These are phyloP conservation scores for Aricia artaxerxes DNA, from an alignment of 2,888 invertebrate genomes.

Conservation along the genomic window DNA sequence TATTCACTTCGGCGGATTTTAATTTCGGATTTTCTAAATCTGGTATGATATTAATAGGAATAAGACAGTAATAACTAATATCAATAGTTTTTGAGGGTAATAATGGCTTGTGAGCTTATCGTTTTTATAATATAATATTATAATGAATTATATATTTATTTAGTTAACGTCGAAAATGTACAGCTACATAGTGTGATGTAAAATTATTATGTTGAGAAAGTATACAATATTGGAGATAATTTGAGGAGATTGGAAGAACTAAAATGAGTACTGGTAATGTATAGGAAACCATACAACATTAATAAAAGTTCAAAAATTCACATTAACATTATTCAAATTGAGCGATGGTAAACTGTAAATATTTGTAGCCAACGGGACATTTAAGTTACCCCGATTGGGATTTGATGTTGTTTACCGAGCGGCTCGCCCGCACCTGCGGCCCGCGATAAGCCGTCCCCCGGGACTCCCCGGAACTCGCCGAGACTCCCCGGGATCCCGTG, in stretches of 20 bases:
- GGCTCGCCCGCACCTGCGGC: constrained; percentile 44
- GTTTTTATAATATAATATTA: too few species aligned
- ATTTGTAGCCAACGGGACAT: constrained; percentile 40
- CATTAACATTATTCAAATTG: background rate
- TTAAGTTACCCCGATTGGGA: constrained; percentile 45
- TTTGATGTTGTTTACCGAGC: constrained; percentile 46
- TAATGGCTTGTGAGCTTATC: too few species aligned
- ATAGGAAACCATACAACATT: too few species aligned
- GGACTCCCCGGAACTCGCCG: constrained; percentile 33
- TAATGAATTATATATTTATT: too few species aligned
- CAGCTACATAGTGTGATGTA: too few species aligned
- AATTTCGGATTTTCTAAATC: background rate
- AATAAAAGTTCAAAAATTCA: background rate
- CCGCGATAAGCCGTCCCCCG: constrained; percentile 48
- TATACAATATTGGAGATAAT: too few species aligned
- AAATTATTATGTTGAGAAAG: too few species aligned
- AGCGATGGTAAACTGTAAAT: background rate
- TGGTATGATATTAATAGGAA: background rate
- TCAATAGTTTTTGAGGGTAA: background rate
- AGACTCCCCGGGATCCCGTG: background rate
- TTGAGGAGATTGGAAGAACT: too few species aligned
- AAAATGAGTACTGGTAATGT: too few species aligned
- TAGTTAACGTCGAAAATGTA: too few species aligned
- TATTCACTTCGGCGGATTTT: background rate
- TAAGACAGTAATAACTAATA: background rate